These are phyloP conservation scores for Amphimedon queenslandica DNA, from an alignment of 37 sponge, comb jelly and placozoan genomes.

Conservation along the genomic window DNA sequence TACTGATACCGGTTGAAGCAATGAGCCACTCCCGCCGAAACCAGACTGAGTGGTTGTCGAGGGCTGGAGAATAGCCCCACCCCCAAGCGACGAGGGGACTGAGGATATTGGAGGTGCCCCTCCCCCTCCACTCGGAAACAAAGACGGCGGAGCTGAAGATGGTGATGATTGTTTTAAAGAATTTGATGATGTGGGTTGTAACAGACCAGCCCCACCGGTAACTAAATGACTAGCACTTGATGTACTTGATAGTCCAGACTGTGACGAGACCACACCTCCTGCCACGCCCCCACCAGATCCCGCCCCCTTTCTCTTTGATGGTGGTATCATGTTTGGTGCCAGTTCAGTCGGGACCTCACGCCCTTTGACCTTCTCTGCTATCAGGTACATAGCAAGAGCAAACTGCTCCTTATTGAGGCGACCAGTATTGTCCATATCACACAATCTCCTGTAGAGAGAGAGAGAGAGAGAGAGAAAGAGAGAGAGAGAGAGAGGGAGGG, in stretches of 20 bases:
- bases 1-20: neutral
- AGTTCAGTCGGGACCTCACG: conserved; percentile 60
- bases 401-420: conserved; percentile 81
- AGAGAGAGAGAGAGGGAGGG: conserved; percentile 23
- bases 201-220: neutral
- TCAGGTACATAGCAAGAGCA: conserved; percentile 84
- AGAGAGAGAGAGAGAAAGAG: conserved; percentile 12
- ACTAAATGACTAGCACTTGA: no score
- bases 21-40: neutral
- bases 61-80: neutral
- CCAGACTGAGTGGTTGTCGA: neutral
- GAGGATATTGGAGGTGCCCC: neutral
- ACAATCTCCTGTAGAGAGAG: conserved; percentile 59
- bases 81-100: neutral
- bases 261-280: no score
- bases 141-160: neutral
- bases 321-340: conserved; percentile 69
- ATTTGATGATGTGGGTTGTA: neutral
- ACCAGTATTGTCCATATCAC: conserved; percentile 68
- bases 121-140: neutral
- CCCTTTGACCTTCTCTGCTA: conserved; percentile 73
- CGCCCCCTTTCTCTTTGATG: conserved; percentile 30
- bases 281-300: neutral
- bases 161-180: neutral
- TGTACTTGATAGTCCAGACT: no score